Percentiles rank a stretch among this genome's conserved stretches.
Evolutionary conservation across 2,797 vertebrate genomes (phyloP).

Genomic region (Salarias fasciatus): DNA sequence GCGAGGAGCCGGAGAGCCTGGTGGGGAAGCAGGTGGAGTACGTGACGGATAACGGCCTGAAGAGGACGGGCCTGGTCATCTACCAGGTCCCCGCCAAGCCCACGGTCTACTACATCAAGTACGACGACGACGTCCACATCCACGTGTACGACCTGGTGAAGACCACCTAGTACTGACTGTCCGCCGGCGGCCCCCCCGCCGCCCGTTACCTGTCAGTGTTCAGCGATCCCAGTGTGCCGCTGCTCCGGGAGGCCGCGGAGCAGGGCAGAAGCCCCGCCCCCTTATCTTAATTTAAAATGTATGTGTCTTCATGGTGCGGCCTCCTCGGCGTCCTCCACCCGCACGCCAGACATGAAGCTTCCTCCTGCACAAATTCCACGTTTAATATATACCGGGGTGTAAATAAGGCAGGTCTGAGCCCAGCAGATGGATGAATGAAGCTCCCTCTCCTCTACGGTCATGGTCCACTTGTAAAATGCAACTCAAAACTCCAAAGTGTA

Average conservation of each 20-base stretch:
- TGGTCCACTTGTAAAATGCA: conserved; percentile 46
- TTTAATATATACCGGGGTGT: conserved; percentile 37
- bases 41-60: conserved; percentile 86
- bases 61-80: conserved; percentile 87
- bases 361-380: conserved; percentile 21
- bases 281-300: not conserved
- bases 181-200: conserved; percentile 13
- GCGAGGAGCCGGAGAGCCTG: conserved; percentile 88
- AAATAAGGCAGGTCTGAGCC: conserved; percentile 63
- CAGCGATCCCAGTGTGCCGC: conserved; percentile 46
- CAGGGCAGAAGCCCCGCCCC: conserved; percentile 25
- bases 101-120: conserved; percentile 89
- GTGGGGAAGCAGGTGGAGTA: conserved; percentile 90
- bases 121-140: conserved; percentile 88
- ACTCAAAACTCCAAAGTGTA: conserved; percentile 53
- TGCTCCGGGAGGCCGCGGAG: conserved; percentile 33
- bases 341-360: conserved; percentile 21
- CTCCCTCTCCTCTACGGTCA: conserved; percentile 37
- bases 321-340: conserved; percentile 6
- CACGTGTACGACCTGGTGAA: conserved; percentile 89
- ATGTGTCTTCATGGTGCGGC: conserved; percentile 1
- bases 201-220: conserved; percentile 70
- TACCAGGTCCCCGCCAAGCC: conserved; percentile 89
- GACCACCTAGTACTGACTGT: conserved; percentile 83
- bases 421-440: conserved; percentile 56